Evolutionary conservation across 1,140 invertebrate genomes (phyloP), one percentile per base, ranked within the genome.

Genomic region (Araneus ventricosus): DNA sequence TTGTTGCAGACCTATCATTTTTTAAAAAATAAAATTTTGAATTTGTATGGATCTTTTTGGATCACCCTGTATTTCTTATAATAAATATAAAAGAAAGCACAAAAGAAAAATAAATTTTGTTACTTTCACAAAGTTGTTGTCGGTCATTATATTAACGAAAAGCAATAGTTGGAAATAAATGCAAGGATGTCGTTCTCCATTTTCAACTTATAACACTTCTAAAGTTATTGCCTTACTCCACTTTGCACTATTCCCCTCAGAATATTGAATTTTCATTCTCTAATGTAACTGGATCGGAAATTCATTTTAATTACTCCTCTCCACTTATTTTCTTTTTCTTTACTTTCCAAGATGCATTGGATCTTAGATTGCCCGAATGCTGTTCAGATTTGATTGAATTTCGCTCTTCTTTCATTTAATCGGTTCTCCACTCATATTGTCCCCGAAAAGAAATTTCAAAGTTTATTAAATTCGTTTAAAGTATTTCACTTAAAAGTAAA

Each of bases 221-320:
- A 17, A n/a, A n/a, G n/a, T n/a, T n/a, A 1, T 7, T 4, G 14
- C 1, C 70, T 75, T 75, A 75, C 34, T 4, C 70, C 70, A 75
- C 70, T 75, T 34, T 63, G 5, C 70, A 34, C 70, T 6, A 30
- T 41, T n/a, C 5, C 0, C 10, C 5, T 5, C 27, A 75, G 61
- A 45, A 88, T 70, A 88, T 86, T 70, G 87, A 75, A 88, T 88
- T 75, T 88, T 88, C 63, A 41, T 52, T 27, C 39, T 17, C 85
- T 34, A 45, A 20, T 45, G 87, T 67, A 70, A 88, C 61, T 75
- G 87, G 75, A 88, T 88, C 63, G 87, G 87, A 88, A 88, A 88
- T 88, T 88, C 87, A 88, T 88, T 88, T 88, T 88, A 88, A 88
- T 88, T 88, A 88, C 87, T 88, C 87, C 52, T 75, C 63, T 70